A percentile compares a stretch with the other conserved stretches of the same genome.
phyloP scores from a whole-genome alignment of 2,797 vertebrate species.

The Percopsis omiscomaycus region DNA sequence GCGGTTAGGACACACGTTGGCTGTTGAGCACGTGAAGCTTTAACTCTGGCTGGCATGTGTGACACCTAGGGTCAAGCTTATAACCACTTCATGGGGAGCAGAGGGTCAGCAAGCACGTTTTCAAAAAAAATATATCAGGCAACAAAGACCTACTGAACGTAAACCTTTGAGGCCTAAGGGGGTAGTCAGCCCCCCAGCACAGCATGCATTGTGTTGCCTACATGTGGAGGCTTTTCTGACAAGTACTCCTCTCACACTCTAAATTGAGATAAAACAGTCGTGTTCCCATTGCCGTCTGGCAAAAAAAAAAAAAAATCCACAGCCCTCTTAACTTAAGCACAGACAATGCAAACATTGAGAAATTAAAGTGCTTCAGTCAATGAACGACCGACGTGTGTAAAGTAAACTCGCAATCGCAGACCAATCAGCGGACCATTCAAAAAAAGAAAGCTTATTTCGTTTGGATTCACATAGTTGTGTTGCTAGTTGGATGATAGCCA shows the following conservation, averaged over 20 bases:
- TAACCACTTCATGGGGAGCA: slow-evolving; percentile 3
- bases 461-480: slow-evolving; percentile 32
- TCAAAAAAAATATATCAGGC: slow-evolving; percentile 23
- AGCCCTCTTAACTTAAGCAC: slow-evolving; percentile 12
- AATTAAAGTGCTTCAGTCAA: slow-evolving; percentile 40
- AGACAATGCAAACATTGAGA: slow-evolving; percentile 34
- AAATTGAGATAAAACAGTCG: neutral
- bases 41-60: slow-evolving; percentile 16
- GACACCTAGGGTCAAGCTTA: slow-evolving; percentile 42
- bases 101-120: slow-evolving; percentile 40
- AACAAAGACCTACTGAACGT: slow-evolving; percentile 58
- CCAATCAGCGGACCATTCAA: too few species aligned
- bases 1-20: slow-evolving; percentile 43
- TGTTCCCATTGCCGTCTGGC: neutral
- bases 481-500: slow-evolving; percentile 39
- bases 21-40: slow-evolving; percentile 45
- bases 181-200: slow-evolving; percentile 31
- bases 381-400: slow-evolving; percentile 42
- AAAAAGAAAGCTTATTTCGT: slow-evolving; percentile 29
- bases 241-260: slow-evolving; percentile 23
- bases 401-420: slow-evolving; percentile 42
- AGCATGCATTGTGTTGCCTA: slow-evolving; percentile 9
- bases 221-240: slow-evolving; percentile 35
- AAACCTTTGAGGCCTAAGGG: slow-evolving; percentile 22
- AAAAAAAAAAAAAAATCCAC: slow-evolving; percentile 27